phyloP scores from a whole-genome alignment of 2,797 vertebrate genomes.

The Enteromius radiatus region DNA sequence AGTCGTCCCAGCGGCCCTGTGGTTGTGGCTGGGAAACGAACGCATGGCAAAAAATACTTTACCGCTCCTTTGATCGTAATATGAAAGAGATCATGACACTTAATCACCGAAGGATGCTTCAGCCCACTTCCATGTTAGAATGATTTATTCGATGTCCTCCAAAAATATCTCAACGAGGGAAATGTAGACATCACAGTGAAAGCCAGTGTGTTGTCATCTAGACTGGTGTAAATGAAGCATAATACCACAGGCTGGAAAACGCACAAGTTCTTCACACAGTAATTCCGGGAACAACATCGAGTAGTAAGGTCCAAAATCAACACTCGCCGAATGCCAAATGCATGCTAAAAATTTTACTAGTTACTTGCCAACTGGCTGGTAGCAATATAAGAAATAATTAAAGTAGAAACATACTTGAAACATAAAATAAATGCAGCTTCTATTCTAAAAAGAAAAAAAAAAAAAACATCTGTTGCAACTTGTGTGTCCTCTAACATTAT shows the following conservation, averaged over 20 bases:
- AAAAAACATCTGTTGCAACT: neutral
- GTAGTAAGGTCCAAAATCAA: neutral
- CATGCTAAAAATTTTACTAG: neutral
- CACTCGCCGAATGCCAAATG: neutral
- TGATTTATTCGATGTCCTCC: slow-evolving; percentile 4
- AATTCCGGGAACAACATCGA: slow-evolving; percentile 14
- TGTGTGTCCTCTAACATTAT: neutral
- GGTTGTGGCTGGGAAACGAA: slow-evolving; percentile 50
- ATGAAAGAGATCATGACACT: slow-evolving; percentile 23
- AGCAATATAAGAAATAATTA: neutral
- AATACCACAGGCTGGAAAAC: neutral
- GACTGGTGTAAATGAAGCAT: slow-evolving; percentile 18
- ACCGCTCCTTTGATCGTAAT: slow-evolving; percentile 22
- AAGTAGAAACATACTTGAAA: neutral
- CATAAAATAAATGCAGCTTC: no score
- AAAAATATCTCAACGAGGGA: neutral
- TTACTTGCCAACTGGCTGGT: neutral
- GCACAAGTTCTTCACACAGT: neutral
- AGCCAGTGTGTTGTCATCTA: slow-evolving; percentile 9
- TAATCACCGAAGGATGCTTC: slow-evolving; percentile 1
- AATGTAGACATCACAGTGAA: neutral
- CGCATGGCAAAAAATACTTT: slow-evolving; percentile 5
- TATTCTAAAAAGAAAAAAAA: no score
- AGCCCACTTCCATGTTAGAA: neutral
- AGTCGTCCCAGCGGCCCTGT: slow-evolving; percentile 39